phyloP scores from a whole-genome alignment of 2,888 invertebrate species.

The Thymelicus lineola region DNA sequence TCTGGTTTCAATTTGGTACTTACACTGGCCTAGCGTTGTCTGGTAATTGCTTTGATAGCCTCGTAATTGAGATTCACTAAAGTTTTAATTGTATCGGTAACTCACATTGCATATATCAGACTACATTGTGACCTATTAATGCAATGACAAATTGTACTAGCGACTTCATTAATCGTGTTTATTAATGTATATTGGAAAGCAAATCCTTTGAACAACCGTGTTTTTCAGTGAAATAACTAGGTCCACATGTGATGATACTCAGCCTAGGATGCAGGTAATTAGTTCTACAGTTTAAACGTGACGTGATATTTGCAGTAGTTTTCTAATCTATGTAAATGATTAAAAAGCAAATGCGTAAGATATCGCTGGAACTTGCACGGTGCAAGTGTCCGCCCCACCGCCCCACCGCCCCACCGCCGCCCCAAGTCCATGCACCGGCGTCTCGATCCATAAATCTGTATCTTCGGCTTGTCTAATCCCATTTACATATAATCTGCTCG shows the following conservation, averaged over 20 bases:
- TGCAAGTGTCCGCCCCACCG: constrained; percentile 4
- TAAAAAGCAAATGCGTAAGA: constrained; percentile 9
- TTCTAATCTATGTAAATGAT: constrained; percentile 1
- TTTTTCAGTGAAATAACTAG: too few species aligned
- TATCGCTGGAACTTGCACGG: constrained; percentile 8
- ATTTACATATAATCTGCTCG: constrained; percentile 24
- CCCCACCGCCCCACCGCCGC: background rate
- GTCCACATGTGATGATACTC: too few species aligned
- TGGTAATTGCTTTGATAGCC: constrained; percentile 12
- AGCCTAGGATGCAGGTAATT: too few species aligned
- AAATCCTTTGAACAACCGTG: too few species aligned
- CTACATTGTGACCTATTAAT: too few species aligned
- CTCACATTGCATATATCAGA: too few species aligned
- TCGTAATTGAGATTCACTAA: background rate
- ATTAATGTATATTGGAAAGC: too few species aligned
- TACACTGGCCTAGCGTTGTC: background rate
- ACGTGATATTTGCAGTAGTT: background rate
- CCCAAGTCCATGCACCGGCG: constrained; percentile 4
- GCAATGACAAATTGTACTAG: too few species aligned
- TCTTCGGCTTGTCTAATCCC: constrained; percentile 20
- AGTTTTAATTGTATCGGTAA: background rate
- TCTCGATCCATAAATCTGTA: constrained; percentile 17
- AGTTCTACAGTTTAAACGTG: too few species aligned
- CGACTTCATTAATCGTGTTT: too few species aligned
- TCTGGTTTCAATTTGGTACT: constrained; percentile 16